These are phyloP conservation scores for Heliocidaris tuberculata DNA, from an alignment of 35 echinoderm and acorn worm genomes.

Conservation along the genomic window DNA sequence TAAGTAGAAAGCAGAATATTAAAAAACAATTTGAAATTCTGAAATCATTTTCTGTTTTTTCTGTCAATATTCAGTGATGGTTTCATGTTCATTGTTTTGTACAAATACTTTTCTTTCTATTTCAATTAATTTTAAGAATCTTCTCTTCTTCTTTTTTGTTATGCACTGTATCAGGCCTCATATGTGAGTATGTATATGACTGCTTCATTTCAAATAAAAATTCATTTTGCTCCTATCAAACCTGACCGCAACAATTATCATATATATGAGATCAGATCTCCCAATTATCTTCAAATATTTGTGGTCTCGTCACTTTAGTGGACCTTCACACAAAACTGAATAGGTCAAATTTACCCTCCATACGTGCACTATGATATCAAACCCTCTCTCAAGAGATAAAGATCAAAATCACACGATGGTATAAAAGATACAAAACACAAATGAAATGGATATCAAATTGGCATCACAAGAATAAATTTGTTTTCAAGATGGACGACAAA, in stretches of 20 bases:
- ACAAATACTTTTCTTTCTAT: no score
- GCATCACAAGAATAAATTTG: slow-evolving; percentile 5
- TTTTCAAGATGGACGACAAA: background rate
- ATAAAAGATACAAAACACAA: background rate
- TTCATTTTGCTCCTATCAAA: background rate
- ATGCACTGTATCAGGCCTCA: no score
- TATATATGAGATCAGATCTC: background rate
- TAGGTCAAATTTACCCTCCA: background rate
- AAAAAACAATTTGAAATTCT: no score
- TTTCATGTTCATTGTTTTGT: no score
- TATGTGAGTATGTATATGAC: background rate
- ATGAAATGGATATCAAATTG: background rate
- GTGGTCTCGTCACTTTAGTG: background rate
- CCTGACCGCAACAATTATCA: background rate
- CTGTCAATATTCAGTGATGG: no score
- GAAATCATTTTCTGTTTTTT: no score
- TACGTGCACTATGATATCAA: background rate
- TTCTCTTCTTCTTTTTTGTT: no score
- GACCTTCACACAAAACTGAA: background rate
- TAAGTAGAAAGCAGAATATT: no score
- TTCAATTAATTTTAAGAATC: no score
- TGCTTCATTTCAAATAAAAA: background rate
- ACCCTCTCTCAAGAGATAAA: background rate
- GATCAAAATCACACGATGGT: background rate
- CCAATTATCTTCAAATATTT: slow-evolving; percentile 5